These are phyloP conservation scores for Sarcophaga rosellei DNA, from an alignment of 2,888 invertebrate genomes.

Conservation along the genomic window DNA sequence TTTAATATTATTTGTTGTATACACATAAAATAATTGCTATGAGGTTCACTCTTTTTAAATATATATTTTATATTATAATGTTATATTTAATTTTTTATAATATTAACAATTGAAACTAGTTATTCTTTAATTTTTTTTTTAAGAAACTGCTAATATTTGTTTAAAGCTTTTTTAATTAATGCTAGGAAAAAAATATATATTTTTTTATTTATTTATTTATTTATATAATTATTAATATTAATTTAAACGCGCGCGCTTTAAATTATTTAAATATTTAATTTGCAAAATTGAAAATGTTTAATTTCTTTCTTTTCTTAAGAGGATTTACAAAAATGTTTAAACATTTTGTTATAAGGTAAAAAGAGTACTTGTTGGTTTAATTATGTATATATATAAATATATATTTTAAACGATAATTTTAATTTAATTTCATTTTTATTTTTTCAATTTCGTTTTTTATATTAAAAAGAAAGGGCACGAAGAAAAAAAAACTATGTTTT, in stretches of 20 bases:
- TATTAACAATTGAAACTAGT: constrained; percentile 40
- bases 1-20: not conserved
- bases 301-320: not conserved
- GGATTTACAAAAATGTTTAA: constrained; percentile 16
- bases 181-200: constrained; percentile 42
- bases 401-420: constrained; percentile 25
- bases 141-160: constrained; percentile 43
- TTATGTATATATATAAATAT: not conserved
- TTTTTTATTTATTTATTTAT: constrained; percentile 17
- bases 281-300: not conserved
- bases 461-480: constrained; percentile 1
- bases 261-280: constrained; percentile 36
- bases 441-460: constrained; percentile 8
- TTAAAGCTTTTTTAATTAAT: constrained; percentile 29
- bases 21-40: constrained; percentile 18
- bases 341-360: constrained; percentile 13
- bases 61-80: not conserved
- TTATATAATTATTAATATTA: constrained; percentile 26
- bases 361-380: constrained; percentile 16
- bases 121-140: not conserved
- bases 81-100: not conserved
- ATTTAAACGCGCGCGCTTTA: constrained; percentile 49
- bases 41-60: not conserved
- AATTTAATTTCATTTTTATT: constrained; percentile 22
- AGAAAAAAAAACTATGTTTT: constrained; percentile 1